Base-by-base conservation (phyloP, 23 tunicate species). In the Corella eumyota region DNA sequence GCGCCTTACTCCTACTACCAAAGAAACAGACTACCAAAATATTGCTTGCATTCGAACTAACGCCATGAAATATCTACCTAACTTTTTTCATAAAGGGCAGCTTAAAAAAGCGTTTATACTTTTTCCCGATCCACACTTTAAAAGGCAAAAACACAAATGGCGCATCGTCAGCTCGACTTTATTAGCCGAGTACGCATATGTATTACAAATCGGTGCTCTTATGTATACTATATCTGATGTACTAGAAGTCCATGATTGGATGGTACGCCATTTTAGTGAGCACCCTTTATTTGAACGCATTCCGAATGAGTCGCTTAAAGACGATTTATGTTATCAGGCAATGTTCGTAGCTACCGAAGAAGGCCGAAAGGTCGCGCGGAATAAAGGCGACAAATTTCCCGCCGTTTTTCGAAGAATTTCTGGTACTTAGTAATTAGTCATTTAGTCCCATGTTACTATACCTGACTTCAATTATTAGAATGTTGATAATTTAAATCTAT, bases 111-210 rank as follows among this genome's bases (percentile, higher is more conserved):
- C 80, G 55, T 92, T 92, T 50, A 85, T 92, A 19, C 73, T 92
- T 30, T 92, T 92, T 61, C 98, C 98, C 15, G 98, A 92, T 56
- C 98, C 98, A 7, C 98, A 92, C 56, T 92, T 92, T 49, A 92
- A 92, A 66, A 76, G 65, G 56, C 91, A 92, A 38, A 92, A 92
- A 30, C 93, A 78, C 67, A 83, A 83, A 66, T 83, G 98, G 93
- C 34, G 98, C 13, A 79, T 92, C 9, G 76, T 92, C 2, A 81
- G 80, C 23, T 62, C 74, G 17, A 78, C 72, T 15, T 60, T 92
- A 30, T 35, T 92, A 44, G 80, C 98, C 22, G 98, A 92, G 47
- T 92, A 92, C 45, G 98, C 98, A 15, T 92, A 83, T 36, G 51
- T 92, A 5, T 25, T 92, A 34, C 25, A 36, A 2, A 63, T 30